Evolutionary conservation across 2,888 invertebrate species (phyloP).

Genomic region (Temnothorax unifasciatus): DNA sequence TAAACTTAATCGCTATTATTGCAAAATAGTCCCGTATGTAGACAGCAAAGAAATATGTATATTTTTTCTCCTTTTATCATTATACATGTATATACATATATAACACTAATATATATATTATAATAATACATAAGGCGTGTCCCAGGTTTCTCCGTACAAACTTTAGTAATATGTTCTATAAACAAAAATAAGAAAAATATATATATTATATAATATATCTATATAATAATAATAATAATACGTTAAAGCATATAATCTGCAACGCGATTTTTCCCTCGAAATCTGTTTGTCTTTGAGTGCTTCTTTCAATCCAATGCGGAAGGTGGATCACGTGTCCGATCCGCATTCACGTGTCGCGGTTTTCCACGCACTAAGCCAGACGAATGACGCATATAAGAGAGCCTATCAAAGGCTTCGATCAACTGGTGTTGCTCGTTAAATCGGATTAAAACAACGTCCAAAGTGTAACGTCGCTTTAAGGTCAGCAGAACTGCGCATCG

Average conservation of each 20-base stretch:
- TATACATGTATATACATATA: neutral
- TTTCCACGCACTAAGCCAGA: conserved; percentile 62
- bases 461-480: conserved; percentile 78
- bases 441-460: conserved; percentile 74
- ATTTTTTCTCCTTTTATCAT: too few relatives aligned
- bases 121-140: too few relatives aligned
- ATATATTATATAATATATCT: too few relatives aligned
- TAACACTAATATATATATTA: too few relatives aligned
- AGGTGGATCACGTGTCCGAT: conserved; percentile 27
- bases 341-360: conserved; percentile 58
- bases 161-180: too few relatives aligned
- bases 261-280: neutral
- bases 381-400: conserved; percentile 70
- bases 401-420: conserved; percentile 79
- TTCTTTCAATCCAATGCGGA: neutral
- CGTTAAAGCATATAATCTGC: neutral
- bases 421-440: conserved; percentile 75
- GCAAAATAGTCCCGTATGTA: too few relatives aligned
- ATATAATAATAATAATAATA: too few relatives aligned
- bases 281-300: neutral
- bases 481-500: conserved; percentile 75
- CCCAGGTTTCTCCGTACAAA: too few relatives aligned
- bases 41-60: too few relatives aligned
- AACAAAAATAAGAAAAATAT: too few relatives aligned
- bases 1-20: too few relatives aligned